phyloP scores from a whole-genome alignment of 2,797 vertebrate genomes.

The Acrossocheilus fasciatus region DNA sequence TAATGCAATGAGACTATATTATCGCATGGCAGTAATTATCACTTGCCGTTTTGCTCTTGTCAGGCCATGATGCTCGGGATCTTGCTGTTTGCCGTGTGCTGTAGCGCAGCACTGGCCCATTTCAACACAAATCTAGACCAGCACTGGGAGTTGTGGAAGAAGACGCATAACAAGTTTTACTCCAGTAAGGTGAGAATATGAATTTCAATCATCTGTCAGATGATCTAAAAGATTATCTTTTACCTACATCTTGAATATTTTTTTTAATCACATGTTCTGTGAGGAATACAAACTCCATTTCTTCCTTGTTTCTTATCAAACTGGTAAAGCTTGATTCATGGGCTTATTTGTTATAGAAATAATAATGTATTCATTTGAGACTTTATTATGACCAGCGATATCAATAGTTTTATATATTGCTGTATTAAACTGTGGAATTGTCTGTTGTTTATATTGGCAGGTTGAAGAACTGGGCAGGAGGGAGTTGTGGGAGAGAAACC shows the following conservation, averaged over 20 bases:
- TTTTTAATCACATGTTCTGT: background rate
- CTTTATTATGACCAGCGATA: background rate
- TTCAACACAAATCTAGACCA: conserved; percentile 74
- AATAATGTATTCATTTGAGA: background rate
- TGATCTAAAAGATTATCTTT: background rate
- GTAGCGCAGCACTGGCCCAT: conserved; percentile 56
- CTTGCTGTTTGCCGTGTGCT: conserved; percentile 68
- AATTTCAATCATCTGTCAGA: background rate
- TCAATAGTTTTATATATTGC: background rate
- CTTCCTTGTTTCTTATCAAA: conserved; percentile 12
- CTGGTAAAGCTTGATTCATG: background rate
- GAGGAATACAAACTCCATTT: background rate
- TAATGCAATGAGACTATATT: background rate
- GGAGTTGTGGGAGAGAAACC: conserved; percentile 88
- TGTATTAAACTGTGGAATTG: background rate
- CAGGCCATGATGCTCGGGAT: conserved; percentile 65
- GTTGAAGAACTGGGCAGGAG: conserved; percentile 79
- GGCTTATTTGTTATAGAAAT: background rate
- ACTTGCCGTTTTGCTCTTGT: background rate
- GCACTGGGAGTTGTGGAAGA: conserved; percentile 88
- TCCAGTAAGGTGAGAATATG: conserved; percentile 68
- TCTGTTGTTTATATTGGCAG: conserved; percentile 65
- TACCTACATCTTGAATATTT: background rate
- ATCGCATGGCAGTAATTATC: background rate
- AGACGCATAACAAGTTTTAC: conserved; percentile 79